Evolutionary conservation across 2,797 vertebrate genomes (phyloP), one percentile per base, ranked within the genome.

Genomic region (Urophycis tenuis): DNA sequence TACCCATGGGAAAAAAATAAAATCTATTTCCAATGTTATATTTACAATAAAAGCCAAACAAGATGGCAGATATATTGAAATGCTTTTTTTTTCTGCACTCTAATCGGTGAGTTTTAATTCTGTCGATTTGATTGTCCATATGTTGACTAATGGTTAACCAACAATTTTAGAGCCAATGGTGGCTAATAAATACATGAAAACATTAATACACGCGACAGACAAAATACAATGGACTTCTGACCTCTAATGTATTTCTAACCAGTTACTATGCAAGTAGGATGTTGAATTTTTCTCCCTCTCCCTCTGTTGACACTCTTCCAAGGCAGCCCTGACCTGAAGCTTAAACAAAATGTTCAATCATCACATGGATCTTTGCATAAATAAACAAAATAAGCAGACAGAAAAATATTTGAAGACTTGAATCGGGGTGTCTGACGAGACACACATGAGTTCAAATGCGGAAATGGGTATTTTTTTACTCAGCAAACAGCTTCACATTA

Each of bases 401-500:
- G 93, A 93, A 94, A 96, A 92, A 94, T 95, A 94, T 33, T 71
- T 32, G 69, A 94, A 90, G 92, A 96, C 93, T 96, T 93, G 93
- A 95, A 96, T 95, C 94, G 92, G 93, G 93, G 94, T 93, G 95
- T 96, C 93, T 94, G 95, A 95, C 94, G 91, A 84, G 93, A 92
- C 92, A 95, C 94, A 93, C 95, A 95, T 95, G 93, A 96, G 95
- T 96, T 95, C 91, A 94, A 95, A 94, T 92, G 94, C 95, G 93
- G 94, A 78, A 93, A 93, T 95, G 95, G 95, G 95, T 96, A 96
- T 96, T 94, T 91, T 94, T 95, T 94, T 90, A 84, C 87, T 95
- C 90, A 90, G 95, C 95, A 92, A 95, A 97, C 95, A 96, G 95
- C 94, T 99, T 99, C 98, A 99, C 98, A 99, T 99, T 99, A 96